phyloP scores from a whole-genome alignment of 2,888 invertebrate genomes.

The Vandiemenella viatica region DNA sequence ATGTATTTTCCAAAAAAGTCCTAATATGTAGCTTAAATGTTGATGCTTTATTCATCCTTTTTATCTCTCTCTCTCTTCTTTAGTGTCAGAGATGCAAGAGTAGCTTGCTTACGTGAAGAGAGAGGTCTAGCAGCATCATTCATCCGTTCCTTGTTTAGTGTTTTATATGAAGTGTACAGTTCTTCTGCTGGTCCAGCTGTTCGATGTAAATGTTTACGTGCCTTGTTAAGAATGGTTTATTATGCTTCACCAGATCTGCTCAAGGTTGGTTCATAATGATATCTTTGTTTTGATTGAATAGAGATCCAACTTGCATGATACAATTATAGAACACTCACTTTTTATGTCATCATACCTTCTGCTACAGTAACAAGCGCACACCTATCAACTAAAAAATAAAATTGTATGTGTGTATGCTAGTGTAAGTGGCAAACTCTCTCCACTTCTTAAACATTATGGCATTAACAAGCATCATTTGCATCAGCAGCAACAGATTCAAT shows the following conservation, averaged over 20 bases:
- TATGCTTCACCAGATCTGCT: slow-evolving; percentile 80
- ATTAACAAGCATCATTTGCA: too few species aligned
- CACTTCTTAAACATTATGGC: too few species aligned
- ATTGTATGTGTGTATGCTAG: too few species aligned
- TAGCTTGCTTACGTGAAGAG: slow-evolving; percentile 53
- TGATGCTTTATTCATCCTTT: background rate
- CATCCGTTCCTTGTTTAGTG: slow-evolving; percentile 73
- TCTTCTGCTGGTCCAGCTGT: slow-evolving; percentile 96
- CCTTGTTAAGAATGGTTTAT: slow-evolving; percentile 89
- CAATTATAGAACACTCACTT: too few species aligned
- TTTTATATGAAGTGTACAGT: slow-evolving; percentile 95
- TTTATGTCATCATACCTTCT: background rate
- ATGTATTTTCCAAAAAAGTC: background rate
- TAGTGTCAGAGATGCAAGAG: slow-evolving; percentile 40
- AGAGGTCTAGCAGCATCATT: slow-evolving; percentile 51
- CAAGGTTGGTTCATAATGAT: slow-evolving; percentile 34
- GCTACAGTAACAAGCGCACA: too few species aligned
- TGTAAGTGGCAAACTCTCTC: too few species aligned
- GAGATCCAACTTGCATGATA: too few species aligned
- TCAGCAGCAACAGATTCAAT: too few species aligned
- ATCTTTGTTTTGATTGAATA: slow-evolving; percentile 1
- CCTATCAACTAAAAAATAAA: too few species aligned
- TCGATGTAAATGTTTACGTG: slow-evolving; percentile 89
- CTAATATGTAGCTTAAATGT: background rate
- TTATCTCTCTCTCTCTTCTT: too few species aligned